Conservation (phyloP, 2,888 invertebrate genomes). For the Aproaerema taeniolella region DNA sequence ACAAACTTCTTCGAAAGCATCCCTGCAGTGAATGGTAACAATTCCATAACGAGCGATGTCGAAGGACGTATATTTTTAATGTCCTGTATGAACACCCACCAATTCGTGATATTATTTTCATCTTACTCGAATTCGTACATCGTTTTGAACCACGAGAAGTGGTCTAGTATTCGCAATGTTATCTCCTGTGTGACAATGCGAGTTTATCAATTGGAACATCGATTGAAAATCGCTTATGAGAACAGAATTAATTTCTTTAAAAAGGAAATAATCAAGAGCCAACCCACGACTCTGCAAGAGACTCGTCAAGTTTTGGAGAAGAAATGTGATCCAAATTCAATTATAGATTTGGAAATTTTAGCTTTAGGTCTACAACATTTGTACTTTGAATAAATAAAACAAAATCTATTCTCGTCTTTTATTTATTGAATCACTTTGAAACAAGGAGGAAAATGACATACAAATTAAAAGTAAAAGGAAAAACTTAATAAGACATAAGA, state of each 20-base stretch:
- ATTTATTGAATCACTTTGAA: no score
- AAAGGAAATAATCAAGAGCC: not conserved
- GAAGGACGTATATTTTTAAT: no score
- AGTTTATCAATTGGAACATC: not conserved
- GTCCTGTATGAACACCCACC: not conserved
- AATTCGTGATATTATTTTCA: not conserved
- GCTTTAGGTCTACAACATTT: not conserved
- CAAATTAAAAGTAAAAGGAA: no score
- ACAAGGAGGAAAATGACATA: no score
- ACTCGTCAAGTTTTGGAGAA: not conserved
- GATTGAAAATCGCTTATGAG: not conserved
- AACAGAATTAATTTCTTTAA: not conserved
- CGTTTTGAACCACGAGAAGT: not conserved
- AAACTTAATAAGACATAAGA: no score
- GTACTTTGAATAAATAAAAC: not conserved
- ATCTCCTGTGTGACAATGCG: not conserved
- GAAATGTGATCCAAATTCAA: not conserved
- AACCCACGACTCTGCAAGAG: not conserved
- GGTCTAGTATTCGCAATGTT: not conserved
- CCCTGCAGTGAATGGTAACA: no score
- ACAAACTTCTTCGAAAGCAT: not conserved
- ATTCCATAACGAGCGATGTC: no score
- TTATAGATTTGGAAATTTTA: not conserved
- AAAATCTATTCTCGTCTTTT: no score
- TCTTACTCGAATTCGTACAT: not conserved